These are phyloP conservation scores for Pterostichus madidus DNA, from an alignment of 2,888 invertebrate species.

Conservation along the genomic window DNA sequence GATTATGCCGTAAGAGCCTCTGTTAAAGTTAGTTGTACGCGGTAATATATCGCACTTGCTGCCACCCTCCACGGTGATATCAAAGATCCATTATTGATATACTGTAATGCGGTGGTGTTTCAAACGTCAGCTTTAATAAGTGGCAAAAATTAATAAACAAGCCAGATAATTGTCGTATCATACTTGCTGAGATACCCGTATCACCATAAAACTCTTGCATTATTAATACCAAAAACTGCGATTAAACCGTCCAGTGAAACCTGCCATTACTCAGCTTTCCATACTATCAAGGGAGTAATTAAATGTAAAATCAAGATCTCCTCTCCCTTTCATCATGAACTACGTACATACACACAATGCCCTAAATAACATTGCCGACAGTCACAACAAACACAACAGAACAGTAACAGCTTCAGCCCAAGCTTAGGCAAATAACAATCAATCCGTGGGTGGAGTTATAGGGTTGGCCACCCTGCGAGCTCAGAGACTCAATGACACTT, in stretches of 20 bases:
- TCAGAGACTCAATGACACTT: slow-evolving; percentile 15
- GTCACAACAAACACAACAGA: not conserved
- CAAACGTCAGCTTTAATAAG: too few species aligned
- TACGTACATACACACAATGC: not conserved
- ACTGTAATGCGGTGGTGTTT: too few species aligned
- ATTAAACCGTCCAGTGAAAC: not conserved
- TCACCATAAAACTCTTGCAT: too few species aligned
- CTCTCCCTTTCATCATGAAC: slow-evolving; percentile 5
- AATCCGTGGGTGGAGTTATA: not conserved
- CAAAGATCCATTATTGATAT: too few species aligned
- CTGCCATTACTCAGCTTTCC: slow-evolving; percentile 9
- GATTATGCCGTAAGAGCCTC: too few species aligned
- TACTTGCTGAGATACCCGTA: too few species aligned
- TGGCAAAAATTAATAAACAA: too few species aligned
- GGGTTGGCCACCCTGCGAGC: not conserved
- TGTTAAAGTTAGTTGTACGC: too few species aligned
- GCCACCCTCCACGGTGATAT: too few species aligned
- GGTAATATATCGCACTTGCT: too few species aligned
- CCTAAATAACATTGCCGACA: not conserved
- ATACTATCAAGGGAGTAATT: slow-evolving; percentile 31
- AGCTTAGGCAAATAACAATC: slow-evolving; percentile 6
- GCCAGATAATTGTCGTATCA: too few species aligned
- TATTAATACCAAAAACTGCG: not conserved
- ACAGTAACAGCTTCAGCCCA: not conserved
- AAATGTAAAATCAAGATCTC: slow-evolving; percentile 18